A percentile compares a stretch with the other conserved stretches of the same genome.
Evolutionary conservation across 1,140 invertebrate genomes (phyloP).

Genomic region (Formica exsecta): DNA sequence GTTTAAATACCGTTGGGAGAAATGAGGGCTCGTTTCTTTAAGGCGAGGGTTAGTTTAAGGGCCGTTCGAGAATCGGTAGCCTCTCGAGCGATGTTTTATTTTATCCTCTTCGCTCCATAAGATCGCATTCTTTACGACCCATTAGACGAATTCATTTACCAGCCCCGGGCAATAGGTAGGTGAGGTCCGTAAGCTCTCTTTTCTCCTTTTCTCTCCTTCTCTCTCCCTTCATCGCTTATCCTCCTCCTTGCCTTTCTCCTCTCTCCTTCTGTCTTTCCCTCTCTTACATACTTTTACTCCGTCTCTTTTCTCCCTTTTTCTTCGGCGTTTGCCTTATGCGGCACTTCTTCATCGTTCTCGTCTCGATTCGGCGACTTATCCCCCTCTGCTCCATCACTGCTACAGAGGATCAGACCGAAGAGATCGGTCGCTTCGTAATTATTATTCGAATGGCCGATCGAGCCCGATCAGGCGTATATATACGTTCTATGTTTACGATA

Average conservation of each 20-base stretch:
- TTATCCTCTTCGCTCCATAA: conserved; percentile 86
- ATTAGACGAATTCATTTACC: conserved; percentile 87
- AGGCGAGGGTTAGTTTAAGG: conserved; percentile 83
- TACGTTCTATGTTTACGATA: conserved; percentile 63
- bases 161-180: conserved; percentile 82
- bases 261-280: conserved; percentile 62
- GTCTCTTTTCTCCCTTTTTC: conserved; percentile 17
- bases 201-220: conserved; percentile 65
- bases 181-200: conserved; percentile 76
- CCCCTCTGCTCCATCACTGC: not conserved
- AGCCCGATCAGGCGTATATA: conserved; percentile 52
- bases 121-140: conserved; percentile 87
- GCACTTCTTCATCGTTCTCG: conserved; percentile 49
- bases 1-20: conserved; percentile 74
- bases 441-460: conserved; percentile 60
- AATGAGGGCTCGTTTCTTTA: conserved; percentile 72
- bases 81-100: conserved; percentile 84
- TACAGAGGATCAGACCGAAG: not conserved
- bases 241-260: conserved; percentile 57
- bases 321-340: conserved; percentile 20
- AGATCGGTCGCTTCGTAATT: conserved; percentile 49
- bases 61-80: conserved; percentile 83
- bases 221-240: conserved; percentile 48
- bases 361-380: conserved; percentile 48
- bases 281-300: conserved; percentile 21